These are phyloP conservation scores for Vanessa tameamea DNA, from an alignment of 1,140 invertebrate species.

Conservation along the genomic window DNA sequence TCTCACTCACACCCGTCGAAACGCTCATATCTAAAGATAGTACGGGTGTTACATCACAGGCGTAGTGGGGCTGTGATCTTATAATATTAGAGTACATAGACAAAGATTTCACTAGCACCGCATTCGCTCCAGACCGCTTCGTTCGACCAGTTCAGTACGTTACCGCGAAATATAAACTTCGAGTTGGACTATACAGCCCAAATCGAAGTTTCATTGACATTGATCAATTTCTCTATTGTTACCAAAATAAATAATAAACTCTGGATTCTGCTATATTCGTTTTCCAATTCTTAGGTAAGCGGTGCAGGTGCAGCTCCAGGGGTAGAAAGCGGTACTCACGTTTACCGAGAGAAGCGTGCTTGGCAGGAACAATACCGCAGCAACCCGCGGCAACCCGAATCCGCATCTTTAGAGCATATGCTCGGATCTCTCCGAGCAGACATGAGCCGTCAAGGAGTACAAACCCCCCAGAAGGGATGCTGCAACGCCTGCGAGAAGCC, in stretches of 20 bases:
- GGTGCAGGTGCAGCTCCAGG: conserved; percentile 53
- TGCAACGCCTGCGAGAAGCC: conserved; percentile 99
- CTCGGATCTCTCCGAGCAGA: conserved; percentile 90
- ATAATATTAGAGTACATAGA: conserved; percentile 81
- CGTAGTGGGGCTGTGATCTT: conserved; percentile 76
- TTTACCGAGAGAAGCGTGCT: conserved; percentile 70
- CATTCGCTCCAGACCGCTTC: conserved; percentile 69
- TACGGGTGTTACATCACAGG: conserved; percentile 72
- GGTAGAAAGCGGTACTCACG: conserved; percentile 63
- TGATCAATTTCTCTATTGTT: not conserved
- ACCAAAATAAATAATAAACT: not conserved
- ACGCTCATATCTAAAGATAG: conserved; percentile 71
- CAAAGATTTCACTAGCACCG: conserved; percentile 75
- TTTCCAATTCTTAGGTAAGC: conserved; percentile 58
- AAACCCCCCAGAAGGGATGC: conserved; percentile 98
- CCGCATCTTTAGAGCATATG: conserved; percentile 79
- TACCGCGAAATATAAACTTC: conserved; percentile 27
- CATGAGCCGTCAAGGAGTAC: conserved; percentile 98
- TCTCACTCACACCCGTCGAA: conserved; percentile 58
- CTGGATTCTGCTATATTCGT: conserved; percentile 2
- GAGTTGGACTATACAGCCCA: conserved; percentile 14
- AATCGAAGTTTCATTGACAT: conserved; percentile 33
- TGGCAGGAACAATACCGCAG: conserved; percentile 78
- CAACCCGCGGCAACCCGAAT: conserved; percentile 69
- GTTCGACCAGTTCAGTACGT: conserved; percentile 69